These are phyloP conservation scores for Thryonomys swinderianus DNA, from an alignment of 2,113 vertebrate genomes.

Conservation along the genomic window DNA sequence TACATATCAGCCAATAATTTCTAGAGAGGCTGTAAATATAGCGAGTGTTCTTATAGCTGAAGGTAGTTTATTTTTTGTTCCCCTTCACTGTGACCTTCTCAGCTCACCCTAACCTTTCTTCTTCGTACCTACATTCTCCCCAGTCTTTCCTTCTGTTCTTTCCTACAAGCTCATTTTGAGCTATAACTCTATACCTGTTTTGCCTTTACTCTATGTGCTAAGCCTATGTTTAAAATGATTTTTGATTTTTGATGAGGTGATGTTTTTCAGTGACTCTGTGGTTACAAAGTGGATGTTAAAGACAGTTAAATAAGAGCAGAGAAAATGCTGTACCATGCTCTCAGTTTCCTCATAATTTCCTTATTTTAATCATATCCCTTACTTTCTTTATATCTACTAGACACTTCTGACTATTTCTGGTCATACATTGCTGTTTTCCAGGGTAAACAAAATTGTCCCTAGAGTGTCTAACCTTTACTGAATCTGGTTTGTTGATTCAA, in stretches of 20 bases:
- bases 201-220: background rate
- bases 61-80: background rate
- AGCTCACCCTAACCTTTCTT: background rate
- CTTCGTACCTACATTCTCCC: background rate
- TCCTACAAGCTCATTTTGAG: too few species aligned
- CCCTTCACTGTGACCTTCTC: background rate
- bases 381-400: background rate
- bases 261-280: background rate
- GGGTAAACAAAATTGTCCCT: background rate
- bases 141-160: background rate
- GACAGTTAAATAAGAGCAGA: background rate
- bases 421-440: background rate
- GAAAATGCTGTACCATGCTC: background rate
- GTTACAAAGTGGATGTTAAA: background rate
- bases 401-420: background rate
- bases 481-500: conserved; percentile 36
- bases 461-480: background rate
- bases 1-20: background rate
- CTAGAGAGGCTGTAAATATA: background rate
- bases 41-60: background rate
- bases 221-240: background rate
- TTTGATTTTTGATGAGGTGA: background rate
- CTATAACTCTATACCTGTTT: background rate
- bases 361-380: conserved; percentile 9
- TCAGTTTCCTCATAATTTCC: background rate